A percentile compares a stretch with the other conserved stretches of the same genome.
Evolutionary conservation across 2,113 vertebrate species (phyloP).

Genomic region (Sus scrofa): T2T-Sscrofa CM000814.6:7684501-7685000

Average conservation of each 20-base stretch:
- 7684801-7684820: background rate
- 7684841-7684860: conserved; percentile 83
- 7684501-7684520: background rate
- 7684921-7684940: conserved; percentile 83
- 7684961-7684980: conserved; percentile 69
- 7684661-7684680: background rate
- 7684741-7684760: conserved; percentile 56
- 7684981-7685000: conserved; percentile 75
- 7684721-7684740: background rate
- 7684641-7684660: background rate
- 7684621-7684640: background rate
- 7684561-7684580: background rate
- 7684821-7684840: conserved; percentile 50
- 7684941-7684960: conserved; percentile 82
- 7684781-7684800: background rate
- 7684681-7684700: background rate
- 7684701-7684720: background rate
- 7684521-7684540: background rate
- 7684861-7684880: conserved; percentile 74
- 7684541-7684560: background rate
- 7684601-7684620: background rate
- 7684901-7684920: conserved; percentile 81
- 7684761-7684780: background rate
- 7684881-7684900: conserved; percentile 81
- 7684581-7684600: background rate